A percentile compares a stretch with the other conserved stretches of the same genome.
Evolutionary conservation across 2,797 vertebrate species (phyloP).

Genomic region (Schizopygopsis pylzovi): DNA sequence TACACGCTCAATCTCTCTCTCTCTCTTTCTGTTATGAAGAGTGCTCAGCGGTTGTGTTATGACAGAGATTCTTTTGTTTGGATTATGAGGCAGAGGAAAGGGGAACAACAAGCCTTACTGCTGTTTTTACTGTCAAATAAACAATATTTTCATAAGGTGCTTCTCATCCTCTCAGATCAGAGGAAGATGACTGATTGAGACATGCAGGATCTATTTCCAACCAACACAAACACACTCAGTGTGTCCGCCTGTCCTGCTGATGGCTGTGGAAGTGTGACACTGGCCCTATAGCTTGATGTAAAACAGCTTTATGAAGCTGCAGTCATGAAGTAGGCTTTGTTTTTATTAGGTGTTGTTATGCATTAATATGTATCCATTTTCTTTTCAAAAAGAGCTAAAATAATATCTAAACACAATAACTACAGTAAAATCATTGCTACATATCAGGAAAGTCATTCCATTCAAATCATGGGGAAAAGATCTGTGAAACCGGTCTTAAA

Average conservation of each 20-base stretch:
- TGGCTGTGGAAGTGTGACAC: constrained; percentile 19
- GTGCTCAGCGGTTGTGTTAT: constrained; percentile 62
- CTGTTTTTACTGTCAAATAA: constrained; percentile 67
- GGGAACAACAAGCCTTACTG: constrained; percentile 58
- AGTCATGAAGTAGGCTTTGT: neutral
- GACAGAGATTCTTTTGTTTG: constrained; percentile 65
- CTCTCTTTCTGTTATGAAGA: constrained; percentile 36
- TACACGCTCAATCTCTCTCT: constrained; percentile 13
- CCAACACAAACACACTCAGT: constrained; percentile 55
- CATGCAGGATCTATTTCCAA: constrained; percentile 61
- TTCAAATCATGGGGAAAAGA: neutral
- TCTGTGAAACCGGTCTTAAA: neutral
- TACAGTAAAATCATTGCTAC: neutral
- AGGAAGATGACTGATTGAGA: constrained; percentile 55
- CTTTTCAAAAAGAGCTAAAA: neutral
- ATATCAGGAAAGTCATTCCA: neutral
- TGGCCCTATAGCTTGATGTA: neutral
- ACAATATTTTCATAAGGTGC: constrained; percentile 78
- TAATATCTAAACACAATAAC: neutral
- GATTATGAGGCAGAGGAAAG: constrained; percentile 60
- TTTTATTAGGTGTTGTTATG: neutral
- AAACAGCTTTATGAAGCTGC: constrained; percentile 23
- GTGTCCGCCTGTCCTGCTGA: constrained; percentile 23
- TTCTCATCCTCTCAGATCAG: constrained; percentile 70
- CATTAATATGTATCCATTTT: neutral